Evolutionary conservation across 2,113 vertebrate genomes (phyloP).

Genomic region (Galemys pyrenaicus): DNA sequence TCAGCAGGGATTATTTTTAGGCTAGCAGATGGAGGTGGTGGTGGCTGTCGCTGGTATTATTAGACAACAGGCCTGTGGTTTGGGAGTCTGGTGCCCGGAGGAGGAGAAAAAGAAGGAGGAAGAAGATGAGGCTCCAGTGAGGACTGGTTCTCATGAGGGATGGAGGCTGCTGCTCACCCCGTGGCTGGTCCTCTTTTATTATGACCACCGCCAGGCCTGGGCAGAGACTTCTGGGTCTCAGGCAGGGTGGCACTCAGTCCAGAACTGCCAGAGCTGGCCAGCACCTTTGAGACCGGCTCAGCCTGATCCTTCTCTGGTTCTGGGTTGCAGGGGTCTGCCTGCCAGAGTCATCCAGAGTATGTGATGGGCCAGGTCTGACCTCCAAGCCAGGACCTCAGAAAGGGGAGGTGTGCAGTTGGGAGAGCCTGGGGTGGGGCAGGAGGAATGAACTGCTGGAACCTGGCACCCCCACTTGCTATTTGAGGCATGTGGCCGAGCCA

Average conservation of each 20-base stretch:
- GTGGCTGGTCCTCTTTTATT: not conserved
- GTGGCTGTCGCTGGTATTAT: conserved; percentile 79
- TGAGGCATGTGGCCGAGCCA: not conserved
- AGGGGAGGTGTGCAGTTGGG: not conserved
- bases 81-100: conserved; percentile 21
- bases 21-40: conserved; percentile 77
- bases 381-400: too few relatives aligned
- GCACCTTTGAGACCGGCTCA: not conserved
- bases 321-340: not conserved
- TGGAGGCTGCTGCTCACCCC: not conserved
- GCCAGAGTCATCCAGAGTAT: not conserved
- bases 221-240: not conserved
- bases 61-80: conserved; percentile 76
- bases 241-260: not conserved
- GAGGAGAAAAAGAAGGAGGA: conserved; percentile 31
- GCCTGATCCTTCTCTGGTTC: not conserved
- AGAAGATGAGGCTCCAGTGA: not conserved
- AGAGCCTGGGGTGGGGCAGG: not conserved
- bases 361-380: not conserved
- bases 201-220: not conserved
- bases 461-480: too few relatives aligned
- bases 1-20: conserved; percentile 79
- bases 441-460: not conserved
- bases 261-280: not conserved
- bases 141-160: not conserved